Conservation (phyloP, 2,888 invertebrate genomes). For the Pristionchus entomophagus region DNA sequence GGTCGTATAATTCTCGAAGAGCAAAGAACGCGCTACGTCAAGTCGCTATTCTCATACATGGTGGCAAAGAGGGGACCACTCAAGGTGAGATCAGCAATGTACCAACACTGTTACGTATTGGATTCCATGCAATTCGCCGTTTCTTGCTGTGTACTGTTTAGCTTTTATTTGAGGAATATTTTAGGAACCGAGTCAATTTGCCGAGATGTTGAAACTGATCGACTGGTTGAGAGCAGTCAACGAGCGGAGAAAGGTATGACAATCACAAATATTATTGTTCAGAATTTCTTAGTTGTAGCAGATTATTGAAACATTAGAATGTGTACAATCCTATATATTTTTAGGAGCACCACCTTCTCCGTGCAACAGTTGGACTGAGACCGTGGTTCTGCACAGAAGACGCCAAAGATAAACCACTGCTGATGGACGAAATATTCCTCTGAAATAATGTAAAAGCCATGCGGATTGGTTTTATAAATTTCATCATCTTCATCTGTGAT, state of each 20-base stretch:
- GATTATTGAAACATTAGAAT: neutral
- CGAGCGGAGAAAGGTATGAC: neutral
- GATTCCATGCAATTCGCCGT: too few species aligned
- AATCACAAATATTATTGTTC: too few species aligned
- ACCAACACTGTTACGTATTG: too few species aligned
- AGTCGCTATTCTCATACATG: neutral
- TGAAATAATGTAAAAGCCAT: slow-evolving; percentile 4
- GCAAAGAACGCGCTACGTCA: neutral
- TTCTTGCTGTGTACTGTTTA: too few species aligned
- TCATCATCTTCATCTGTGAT: too few species aligned
- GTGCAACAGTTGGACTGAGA: neutral
- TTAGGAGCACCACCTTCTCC: neutral
- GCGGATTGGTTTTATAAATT: too few species aligned
- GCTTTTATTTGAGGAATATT: too few species aligned
- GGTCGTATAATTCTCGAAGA: neutral
- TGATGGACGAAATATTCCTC: neutral
- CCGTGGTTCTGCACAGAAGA: neutral
- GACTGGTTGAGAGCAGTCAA: neutral
- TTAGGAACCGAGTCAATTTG: too few species aligned
- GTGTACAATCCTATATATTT: too few species aligned
- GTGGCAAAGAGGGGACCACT: neutral
- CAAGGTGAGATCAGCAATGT: neutral
- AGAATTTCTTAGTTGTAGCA: too few species aligned
- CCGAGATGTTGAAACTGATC: neutral
- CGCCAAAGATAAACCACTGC: neutral